These are phyloP conservation scores for Apamea monoglypha DNA, from an alignment of 2,888 invertebrate species.

Conservation along the genomic window DNA sequence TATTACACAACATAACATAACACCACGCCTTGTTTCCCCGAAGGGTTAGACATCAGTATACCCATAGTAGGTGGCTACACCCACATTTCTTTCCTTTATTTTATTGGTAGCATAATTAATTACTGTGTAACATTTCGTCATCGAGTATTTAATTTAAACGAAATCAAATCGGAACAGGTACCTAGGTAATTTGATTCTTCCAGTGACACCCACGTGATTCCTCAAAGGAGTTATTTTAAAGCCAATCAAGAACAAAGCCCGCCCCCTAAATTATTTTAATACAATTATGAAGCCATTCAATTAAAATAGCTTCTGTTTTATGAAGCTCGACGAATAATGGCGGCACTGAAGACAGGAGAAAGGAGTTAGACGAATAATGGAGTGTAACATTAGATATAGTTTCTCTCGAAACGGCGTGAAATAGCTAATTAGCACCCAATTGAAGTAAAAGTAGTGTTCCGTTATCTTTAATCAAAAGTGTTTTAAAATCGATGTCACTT, in stretches of 20 bases:
- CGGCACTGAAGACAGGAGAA: conserved; percentile 2
- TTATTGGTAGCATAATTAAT: neutral
- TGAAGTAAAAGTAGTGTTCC: conserved; percentile 32
- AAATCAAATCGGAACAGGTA: conserved; percentile 15
- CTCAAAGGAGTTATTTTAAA: conserved; percentile 23
- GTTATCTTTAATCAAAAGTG: conserved; percentile 35
- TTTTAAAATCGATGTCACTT: conserved; percentile 33
- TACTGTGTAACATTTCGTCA: neutral
- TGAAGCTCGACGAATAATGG: conserved; percentile 6
- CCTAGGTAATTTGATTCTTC: conserved; percentile 23
- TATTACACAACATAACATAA: neutral
- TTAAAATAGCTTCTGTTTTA: conserved; percentile 28
- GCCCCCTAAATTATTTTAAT: conserved; percentile 33
- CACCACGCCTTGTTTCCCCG: neutral
- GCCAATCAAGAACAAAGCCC: conserved; percentile 36
- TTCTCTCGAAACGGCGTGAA: conserved; percentile 31
- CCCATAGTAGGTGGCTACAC: neutral
- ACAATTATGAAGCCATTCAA: conserved; percentile 37
- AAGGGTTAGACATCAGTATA: neutral
- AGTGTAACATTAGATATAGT: conserved; percentile 27
- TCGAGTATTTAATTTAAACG: neutral
- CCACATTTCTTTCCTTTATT: neutral
- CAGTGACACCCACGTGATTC: conserved; percentile 30
- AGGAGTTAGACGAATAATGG: conserved; percentile 21
- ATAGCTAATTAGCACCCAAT: conserved; percentile 35